Evolutionary conservation across 2,888 invertebrate species (phyloP), one percentile per base, ranked within the genome.

Genomic region (Coelopa pilipes): DNA sequence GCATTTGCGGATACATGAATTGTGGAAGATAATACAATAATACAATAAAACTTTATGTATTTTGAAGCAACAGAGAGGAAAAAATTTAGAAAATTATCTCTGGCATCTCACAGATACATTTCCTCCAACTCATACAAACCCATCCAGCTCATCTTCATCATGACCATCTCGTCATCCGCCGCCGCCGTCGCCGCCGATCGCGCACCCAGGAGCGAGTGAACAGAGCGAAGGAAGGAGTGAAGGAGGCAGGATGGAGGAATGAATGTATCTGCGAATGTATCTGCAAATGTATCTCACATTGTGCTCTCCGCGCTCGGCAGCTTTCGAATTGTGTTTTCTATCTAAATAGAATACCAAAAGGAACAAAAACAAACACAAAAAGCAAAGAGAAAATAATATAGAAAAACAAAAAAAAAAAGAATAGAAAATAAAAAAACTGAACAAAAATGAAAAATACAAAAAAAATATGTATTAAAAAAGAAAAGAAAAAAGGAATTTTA

Each of bases 11-110:
- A 34, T 34, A 34, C 34, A 34, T 34, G 34, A 53, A 53, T 53
- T 53, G n/a, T 15, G 21, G 34, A 65, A 55, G 12, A 71, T 9
- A 50, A 21, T 66, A 66, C 65, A 72, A 71, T 9, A 50, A 21
- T 66, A 66, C 65, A 72, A 69, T 66, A 59, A 19, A 66, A 57
- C 47, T 47, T 57, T 59, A 19, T 59, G 50, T 34, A 34, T 70
- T 79, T 81, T 76, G 77, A 82, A 79, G 81, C 81, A 78, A 53
- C 78, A 24, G 49, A 17, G n/a, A 47, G n/a, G 9, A 71, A n/a
- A 19, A 34, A 24, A 19, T 7, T 21, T 24, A 59, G 21, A 45
- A 53, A 69, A 57, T 50, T 63, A 69, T 57, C 78, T 24, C n/a
- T 45, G 53, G 34, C 55, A 34, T 53, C 34, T 34, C 55, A 68